phyloP scores from a whole-genome alignment of 92 coral and sea anemone species.

The Heteractis magnifica region DNA sequence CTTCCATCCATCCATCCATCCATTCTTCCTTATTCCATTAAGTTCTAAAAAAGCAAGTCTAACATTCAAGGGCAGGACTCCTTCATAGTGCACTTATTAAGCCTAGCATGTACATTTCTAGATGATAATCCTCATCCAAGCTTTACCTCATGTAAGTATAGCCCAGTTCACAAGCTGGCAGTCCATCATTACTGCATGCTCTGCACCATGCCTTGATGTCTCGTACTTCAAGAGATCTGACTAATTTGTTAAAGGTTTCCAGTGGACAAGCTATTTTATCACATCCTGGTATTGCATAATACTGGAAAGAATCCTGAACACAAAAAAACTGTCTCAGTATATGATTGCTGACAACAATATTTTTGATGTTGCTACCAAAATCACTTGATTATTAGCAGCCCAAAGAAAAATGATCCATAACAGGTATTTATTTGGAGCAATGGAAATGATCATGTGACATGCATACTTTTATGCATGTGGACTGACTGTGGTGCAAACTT shows the following conservation, averaged over 20 bases:
- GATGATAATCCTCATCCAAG: not conserved
- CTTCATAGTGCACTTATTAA: too few relatives aligned
- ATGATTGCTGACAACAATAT: too few relatives aligned
- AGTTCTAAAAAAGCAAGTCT: too few relatives aligned
- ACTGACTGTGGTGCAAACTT: too few relatives aligned
- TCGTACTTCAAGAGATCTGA: slow-evolving; percentile 43
- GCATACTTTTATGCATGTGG: too few relatives aligned
- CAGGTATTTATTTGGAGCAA: too few relatives aligned
- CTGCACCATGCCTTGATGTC: slow-evolving; percentile 57
- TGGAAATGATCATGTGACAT: too few relatives aligned
- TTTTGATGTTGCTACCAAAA: too few relatives aligned
- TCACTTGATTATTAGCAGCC: too few relatives aligned
- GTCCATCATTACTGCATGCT: slow-evolving; percentile 47
- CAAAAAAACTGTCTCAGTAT: not conserved
- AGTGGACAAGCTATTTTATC: slow-evolving; percentile 27
- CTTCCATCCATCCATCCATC: not conserved
- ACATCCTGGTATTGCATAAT: slow-evolving; percentile 63
- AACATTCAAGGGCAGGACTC: too few relatives aligned
- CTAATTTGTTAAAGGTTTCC: slow-evolving; percentile 36
- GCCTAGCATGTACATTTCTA: not conserved
- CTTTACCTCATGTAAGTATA: slow-evolving; percentile 2
- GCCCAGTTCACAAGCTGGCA: slow-evolving; percentile 39
- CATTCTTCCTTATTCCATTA: not conserved
- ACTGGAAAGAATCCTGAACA: slow-evolving; percentile 37
- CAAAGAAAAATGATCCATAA: too few relatives aligned